These are phyloP conservation scores for Loris lydekkerianus DNA, from an alignment of 2,797 vertebrate genomes.

Conservation along the genomic window DNA sequence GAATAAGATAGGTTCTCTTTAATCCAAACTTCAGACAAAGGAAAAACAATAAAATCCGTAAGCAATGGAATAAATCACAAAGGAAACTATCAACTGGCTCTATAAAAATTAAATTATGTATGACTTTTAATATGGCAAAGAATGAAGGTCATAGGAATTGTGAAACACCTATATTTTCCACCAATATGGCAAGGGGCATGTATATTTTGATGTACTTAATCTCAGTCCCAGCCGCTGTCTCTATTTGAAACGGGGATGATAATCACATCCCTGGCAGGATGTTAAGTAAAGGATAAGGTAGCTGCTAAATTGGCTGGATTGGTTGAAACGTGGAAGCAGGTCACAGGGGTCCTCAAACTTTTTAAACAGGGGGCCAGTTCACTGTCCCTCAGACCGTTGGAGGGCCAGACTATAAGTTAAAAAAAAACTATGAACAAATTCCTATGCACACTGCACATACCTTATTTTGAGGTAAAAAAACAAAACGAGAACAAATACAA, in stretches of 20 bases:
- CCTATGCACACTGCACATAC: too few relatives aligned
- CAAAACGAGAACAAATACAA: too few relatives aligned
- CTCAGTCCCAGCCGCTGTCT: not conserved
- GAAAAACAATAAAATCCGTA: not conserved
- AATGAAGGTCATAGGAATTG: not conserved
- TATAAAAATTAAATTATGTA: not conserved
- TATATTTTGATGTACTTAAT: not conserved
- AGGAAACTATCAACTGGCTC: not conserved
- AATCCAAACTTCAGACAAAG: not conserved
- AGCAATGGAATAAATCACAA: not conserved
- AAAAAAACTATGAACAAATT: too few relatives aligned
- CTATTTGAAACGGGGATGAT: not conserved
- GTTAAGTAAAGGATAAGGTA: not conserved
- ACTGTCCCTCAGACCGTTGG: too few relatives aligned
- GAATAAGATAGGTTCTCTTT: not conserved
- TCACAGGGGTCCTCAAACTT: too few relatives aligned
- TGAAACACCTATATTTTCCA: not conserved
- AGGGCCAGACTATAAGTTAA: too few relatives aligned
- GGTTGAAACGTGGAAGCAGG: not conserved
- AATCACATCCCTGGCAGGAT: not conserved
- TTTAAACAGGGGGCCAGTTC: too few relatives aligned
- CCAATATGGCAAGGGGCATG: too few relatives aligned
- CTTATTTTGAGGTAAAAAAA: too few relatives aligned
- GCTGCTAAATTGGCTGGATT: not conserved
- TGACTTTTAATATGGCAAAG: not conserved